Conservation (phyloP, 2,113 vertebrate genomes). For the Nibea coibor region DNA sequence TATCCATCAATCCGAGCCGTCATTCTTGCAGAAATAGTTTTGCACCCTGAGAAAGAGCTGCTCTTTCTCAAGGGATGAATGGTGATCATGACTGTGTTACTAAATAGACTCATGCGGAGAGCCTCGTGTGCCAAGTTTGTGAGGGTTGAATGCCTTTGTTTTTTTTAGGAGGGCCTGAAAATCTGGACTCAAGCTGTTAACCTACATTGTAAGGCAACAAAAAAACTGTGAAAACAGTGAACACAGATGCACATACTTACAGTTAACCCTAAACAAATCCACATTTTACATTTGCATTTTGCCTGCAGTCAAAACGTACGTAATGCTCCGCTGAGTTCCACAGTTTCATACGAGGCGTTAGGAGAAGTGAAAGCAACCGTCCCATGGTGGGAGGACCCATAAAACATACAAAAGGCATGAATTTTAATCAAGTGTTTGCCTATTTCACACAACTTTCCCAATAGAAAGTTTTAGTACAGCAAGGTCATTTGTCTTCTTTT, state of each 20-base stretch:
- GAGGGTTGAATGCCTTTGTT: constrained; percentile 53
- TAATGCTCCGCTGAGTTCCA: constrained; percentile 3
- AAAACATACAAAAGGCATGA: constrained; percentile 41
- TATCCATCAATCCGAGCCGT: background rate
- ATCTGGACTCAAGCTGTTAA: constrained; percentile 41
- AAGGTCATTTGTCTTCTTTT: constrained; percentile 60
- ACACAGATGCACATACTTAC: background rate
- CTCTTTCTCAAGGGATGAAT: constrained; percentile 74
- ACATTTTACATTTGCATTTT: constrained; percentile 2
- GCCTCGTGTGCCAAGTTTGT: constrained; percentile 71
- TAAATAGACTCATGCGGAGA: constrained; percentile 73
- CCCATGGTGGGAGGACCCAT: background rate
- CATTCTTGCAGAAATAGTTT: constrained; percentile 38
- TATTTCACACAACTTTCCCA: constrained; percentile 31
- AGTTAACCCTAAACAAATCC: constrained; percentile 27
- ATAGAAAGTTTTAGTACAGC: constrained; percentile 44
- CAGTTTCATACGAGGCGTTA: background rate
- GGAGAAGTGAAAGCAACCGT: constrained; percentile 14
- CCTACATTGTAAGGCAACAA: constrained; percentile 30
- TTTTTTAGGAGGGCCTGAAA: constrained; percentile 35
- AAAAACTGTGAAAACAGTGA: no score
- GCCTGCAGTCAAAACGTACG: constrained; percentile 24
- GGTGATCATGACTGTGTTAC: constrained; percentile 78
- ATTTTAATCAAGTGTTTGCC: constrained; percentile 52
- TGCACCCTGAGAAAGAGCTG: constrained; percentile 63